A percentile compares a stretch with the other conserved stretches of the same genome.
These are phyloP conservation scores for Aporophyla nigra DNA, from an alignment of 2,888 invertebrate genomes.

Conservation along the genomic window DNA sequence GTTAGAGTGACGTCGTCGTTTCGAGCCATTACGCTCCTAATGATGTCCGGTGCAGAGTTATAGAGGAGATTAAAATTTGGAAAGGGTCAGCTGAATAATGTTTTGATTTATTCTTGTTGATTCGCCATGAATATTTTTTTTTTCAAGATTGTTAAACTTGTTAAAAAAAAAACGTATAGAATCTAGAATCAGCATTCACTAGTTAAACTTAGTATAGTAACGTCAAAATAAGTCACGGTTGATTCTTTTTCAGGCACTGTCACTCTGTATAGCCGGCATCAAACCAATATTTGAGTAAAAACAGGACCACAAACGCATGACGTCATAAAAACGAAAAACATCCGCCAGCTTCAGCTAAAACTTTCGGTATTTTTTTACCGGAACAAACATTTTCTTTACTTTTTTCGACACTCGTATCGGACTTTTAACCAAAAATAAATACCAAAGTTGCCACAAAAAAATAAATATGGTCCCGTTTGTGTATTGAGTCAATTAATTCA, in stretches of 20 bases:
- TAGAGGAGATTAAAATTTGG: slow-evolving; percentile 37
- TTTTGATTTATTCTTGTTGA: slow-evolving; percentile 1
- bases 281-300: slow-evolving; percentile 37
- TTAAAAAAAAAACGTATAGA: too few relatives aligned
- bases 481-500: slow-evolving; percentile 62
- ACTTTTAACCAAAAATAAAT: slow-evolving; percentile 57
- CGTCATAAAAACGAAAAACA: slow-evolving; percentile 27
- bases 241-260: not conserved
- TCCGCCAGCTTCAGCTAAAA: slow-evolving; percentile 14
- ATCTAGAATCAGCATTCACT: not conserved
- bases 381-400: slow-evolving; percentile 55
- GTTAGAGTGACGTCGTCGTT: slow-evolving; percentile 75
- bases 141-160: not conserved
- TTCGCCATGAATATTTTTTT: not conserved
- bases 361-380: slow-evolving; percentile 45
- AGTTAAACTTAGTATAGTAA: not conserved
- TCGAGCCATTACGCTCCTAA: slow-evolving; percentile 55
- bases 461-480: slow-evolving; percentile 60
- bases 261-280: slow-evolving; percentile 4
- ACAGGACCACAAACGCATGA: slow-evolving; percentile 31
- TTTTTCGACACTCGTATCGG: slow-evolving; percentile 30
- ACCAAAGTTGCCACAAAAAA: slow-evolving; percentile 51
- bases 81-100: not conserved
- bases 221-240: not conserved
- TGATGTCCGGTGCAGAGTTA: slow-evolving; percentile 47